Base-by-base conservation (phyloP, 2,888 invertebrate species). In the Zele albiditarsus region DNA sequence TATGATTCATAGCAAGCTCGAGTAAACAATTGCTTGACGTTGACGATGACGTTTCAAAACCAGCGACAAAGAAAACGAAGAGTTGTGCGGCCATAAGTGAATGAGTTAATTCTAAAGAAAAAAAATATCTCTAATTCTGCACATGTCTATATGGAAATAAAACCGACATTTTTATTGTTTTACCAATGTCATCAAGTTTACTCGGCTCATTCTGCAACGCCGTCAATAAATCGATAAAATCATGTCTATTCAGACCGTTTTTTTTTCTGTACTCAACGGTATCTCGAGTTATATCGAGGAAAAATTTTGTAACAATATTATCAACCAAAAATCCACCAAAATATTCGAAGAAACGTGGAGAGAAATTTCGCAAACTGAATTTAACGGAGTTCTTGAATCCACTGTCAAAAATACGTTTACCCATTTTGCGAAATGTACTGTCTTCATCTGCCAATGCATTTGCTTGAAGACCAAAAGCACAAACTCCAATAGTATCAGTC, bases 41-140 rank as follows among this genome's bases (percentile, higher is more conserved):
- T 1, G 89, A 85, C 0, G 90, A 89, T 0, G 90, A 90, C 0
- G 90, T 90, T 79, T 91, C 90, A 77, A 90, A 91, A 10, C 91
- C 91, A 58, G 90, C 91, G 53, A 88, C 60, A 74, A 90, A 89
- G 79, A 91, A 91, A 16, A 90, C 86, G 57, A 90, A 88, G 1
- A 89, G 86, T 69, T 90, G 90, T 0, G 90, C 89, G 2, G 88
- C 85, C 16, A 90, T 80, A 6, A 87, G 76, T 1, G 79, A 79
- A 75, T 89, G 87, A 0, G 87, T 87, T 42, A 89, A 81, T 67
- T 85, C 88, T 88, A 79, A 6, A 81, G 63, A 27, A 38, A 12
- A 12, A 38, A 8, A 38, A 12, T 12, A 38, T 2, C 2, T 4
- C 12, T 2, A 6, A 38, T 38, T 38, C 2, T 0, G 8, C 12